phyloP scores from a whole-genome alignment of 2,797 vertebrate species.

The Ctenopoma kingsleyae region DNA sequence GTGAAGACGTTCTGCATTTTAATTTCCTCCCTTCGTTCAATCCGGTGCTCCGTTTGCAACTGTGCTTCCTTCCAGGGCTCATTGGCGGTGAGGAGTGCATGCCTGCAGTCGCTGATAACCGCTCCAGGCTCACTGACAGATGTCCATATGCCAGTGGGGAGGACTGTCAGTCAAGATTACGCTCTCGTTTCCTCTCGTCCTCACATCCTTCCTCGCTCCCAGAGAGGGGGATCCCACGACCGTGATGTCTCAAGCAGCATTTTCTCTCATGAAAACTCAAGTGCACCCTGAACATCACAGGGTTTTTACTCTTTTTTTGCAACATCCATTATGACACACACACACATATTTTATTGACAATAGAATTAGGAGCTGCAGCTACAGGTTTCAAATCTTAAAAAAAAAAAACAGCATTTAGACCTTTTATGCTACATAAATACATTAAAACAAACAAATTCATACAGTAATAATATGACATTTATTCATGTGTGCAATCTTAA shows the following conservation, averaged over 20 bases:
- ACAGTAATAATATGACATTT: too few relatives aligned
- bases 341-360: neutral
- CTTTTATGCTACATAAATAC: too few relatives aligned
- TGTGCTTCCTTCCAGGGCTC: conserved; percentile 25
- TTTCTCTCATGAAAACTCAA: neutral
- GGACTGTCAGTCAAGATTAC: conserved; percentile 64
- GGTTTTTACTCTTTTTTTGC: neutral
- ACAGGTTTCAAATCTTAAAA: too few relatives aligned
- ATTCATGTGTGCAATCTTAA: too few relatives aligned
- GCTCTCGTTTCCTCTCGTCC: conserved; percentile 41
- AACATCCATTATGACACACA: neutral
- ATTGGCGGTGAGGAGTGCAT: conserved; percentile 20
- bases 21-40: conserved; percentile 43
- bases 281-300: neutral
- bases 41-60: conserved; percentile 21
- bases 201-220: conserved; percentile 22
- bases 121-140: conserved; percentile 27
- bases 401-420: too few relatives aligned
- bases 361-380: too few relatives aligned
- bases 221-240: conserved; percentile 12
- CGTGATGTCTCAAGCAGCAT: conserved; percentile 2
- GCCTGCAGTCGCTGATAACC: conserved; percentile 52
- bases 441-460: too few relatives aligned
- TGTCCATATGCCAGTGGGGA: conserved; percentile 19
- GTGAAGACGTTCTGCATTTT: conserved; percentile 45